Evolutionary conservation across 2,797 vertebrate genomes (phyloP).

Genomic region (Rhinichthys osculus): DNA sequence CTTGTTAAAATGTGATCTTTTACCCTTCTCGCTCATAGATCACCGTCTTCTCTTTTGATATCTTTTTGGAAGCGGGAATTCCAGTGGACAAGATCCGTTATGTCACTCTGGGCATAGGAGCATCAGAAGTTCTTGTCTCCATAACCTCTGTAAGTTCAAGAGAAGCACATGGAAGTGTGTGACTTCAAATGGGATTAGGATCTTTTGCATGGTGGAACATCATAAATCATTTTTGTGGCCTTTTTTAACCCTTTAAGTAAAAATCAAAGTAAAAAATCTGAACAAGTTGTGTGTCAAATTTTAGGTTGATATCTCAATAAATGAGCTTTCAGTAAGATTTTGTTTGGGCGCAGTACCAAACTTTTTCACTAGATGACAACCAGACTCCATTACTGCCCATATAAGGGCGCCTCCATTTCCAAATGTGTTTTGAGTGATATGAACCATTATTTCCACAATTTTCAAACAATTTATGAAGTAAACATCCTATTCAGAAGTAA

Average conservation of each 20-base stretch:
- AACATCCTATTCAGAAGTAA: too few species aligned
- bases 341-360: too few species aligned
- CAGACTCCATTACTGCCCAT: too few species aligned
- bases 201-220: background rate
- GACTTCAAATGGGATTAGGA: background rate
- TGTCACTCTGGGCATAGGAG: constrained; percentile 81
- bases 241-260: background rate
- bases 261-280: too few species aligned
- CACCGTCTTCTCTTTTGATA: constrained; percentile 79
- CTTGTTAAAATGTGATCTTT: background rate
- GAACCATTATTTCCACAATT: too few species aligned
- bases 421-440: too few species aligned
- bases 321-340: too few species aligned
- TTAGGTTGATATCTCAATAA: too few species aligned
- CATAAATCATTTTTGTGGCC: constrained; percentile 10
- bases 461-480: too few species aligned
- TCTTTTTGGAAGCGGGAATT: constrained; percentile 82
- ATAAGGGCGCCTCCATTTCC: too few species aligned
- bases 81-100: constrained; percentile 77
- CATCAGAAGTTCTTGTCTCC: constrained; percentile 75
- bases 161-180: background rate
- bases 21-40: constrained; percentile 71
- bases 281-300: too few species aligned
- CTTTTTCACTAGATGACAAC: too few species aligned
- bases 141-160: constrained; percentile 79